These are phyloP conservation scores for Arbacia lixula DNA, from an alignment of 53 echinoderm and acorn worm genomes.

Conservation along the genomic window DNA sequence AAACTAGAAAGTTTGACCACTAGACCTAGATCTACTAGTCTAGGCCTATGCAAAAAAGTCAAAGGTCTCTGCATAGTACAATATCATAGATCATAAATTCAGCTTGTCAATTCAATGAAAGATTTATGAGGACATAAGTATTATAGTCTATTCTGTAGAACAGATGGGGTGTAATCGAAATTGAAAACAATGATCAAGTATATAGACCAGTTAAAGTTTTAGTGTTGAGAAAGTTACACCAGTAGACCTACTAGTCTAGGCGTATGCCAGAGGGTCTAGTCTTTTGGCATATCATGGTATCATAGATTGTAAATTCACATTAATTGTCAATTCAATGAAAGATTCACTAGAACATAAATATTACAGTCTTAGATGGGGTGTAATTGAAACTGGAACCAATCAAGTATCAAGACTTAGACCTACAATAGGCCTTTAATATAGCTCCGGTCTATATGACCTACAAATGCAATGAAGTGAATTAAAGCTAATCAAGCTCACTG, in stretches of 20 bases:
- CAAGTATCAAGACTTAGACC: slow-evolving; percentile 17
- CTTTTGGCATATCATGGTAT: slow-evolving; percentile 1
- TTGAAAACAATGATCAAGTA: slow-evolving; percentile 14
- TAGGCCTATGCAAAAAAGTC: slow-evolving; percentile 14
- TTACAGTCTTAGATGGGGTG: slow-evolving; percentile 14
- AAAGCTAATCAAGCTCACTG: slow-evolving; percentile 27
- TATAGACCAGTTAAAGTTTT: slow-evolving; percentile 23
- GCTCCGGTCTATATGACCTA: slow-evolving; percentile 41
- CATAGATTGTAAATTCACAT: slow-evolving; percentile 26
- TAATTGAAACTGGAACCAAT: slow-evolving; percentile 24
- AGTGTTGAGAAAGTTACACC: slow-evolving; percentile 19
- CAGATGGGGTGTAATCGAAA: too few relatives aligned
- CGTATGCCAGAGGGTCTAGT: slow-evolving; percentile 13
- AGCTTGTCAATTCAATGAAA: too few relatives aligned
- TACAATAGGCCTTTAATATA: slow-evolving; percentile 29
- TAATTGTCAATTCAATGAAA: slow-evolving; percentile 25
- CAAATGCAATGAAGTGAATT: slow-evolving; percentile 36
- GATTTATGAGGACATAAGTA: too few relatives aligned
- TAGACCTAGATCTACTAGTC: too few relatives aligned
- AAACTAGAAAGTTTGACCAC: not conserved
- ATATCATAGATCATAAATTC: not conserved
- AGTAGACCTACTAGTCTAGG: slow-evolving; percentile 17
- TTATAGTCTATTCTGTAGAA: too few relatives aligned
- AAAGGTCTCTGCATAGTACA: too few relatives aligned
- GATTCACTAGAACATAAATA: slow-evolving; percentile 5